Percentiles rank a stretch among this genome's conserved stretches.
phyloP scores from a whole-genome alignment of 1,140 invertebrate species.

The Bombyx mori region DNA sequence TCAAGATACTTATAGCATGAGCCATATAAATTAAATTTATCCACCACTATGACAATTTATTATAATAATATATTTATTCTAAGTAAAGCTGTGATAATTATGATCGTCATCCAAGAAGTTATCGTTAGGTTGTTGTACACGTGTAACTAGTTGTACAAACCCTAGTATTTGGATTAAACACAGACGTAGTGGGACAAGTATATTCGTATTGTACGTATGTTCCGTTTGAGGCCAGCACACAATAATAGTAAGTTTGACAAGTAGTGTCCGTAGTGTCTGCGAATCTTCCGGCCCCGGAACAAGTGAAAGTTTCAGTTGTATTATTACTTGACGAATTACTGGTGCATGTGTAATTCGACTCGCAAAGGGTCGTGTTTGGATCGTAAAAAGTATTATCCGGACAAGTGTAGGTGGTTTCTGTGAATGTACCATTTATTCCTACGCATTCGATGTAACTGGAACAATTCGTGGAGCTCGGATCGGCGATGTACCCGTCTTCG shows the following conservation, averaged over 20 bases:
- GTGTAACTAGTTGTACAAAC: constrained; percentile 20
- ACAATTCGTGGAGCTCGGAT: constrained; percentile 31
- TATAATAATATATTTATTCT: too few relatives aligned
- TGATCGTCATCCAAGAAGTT: background rate
- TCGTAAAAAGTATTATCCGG: constrained; percentile 27
- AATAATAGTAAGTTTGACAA: constrained; percentile 18
- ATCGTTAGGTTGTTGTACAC: constrained; percentile 6
- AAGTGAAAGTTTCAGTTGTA: constrained; percentile 11
- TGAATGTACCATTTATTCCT: constrained; percentile 23
- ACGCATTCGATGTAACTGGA: constrained; percentile 35
- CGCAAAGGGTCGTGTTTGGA: constrained; percentile 39
- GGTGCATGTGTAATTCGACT: constrained; percentile 29
- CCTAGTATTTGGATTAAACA: constrained; percentile 16
- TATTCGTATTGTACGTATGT: constrained; percentile 19
- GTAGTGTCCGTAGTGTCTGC: constrained; percentile 12
- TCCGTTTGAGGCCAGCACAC: constrained; percentile 14
- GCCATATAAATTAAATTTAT: too few relatives aligned
- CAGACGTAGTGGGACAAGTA: constrained; percentile 17
- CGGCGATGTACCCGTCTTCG: constrained; percentile 29
- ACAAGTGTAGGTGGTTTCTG: constrained; percentile 25
- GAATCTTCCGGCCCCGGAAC: constrained; percentile 16
- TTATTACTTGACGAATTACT: constrained; percentile 7
- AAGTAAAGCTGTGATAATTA: background rate
- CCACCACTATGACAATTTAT: too few relatives aligned
- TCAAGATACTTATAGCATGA: too few relatives aligned